Evolutionary conservation across 2,888 invertebrate genomes (phyloP).

Genomic region (Macrosoma leucophasiata): DNA sequence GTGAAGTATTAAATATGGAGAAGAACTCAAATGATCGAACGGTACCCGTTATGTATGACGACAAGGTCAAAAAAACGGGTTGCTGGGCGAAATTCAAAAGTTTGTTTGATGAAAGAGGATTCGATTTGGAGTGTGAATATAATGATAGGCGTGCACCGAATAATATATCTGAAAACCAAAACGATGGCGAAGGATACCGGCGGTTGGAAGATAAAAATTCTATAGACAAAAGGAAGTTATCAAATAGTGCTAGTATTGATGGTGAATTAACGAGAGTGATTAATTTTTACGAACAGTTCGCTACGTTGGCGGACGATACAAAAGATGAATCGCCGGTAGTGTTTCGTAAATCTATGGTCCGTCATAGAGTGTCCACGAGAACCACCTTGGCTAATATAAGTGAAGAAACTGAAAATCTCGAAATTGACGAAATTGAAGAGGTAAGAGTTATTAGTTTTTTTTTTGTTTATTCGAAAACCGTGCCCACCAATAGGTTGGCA

Average conservation of each 20-base stretch:
- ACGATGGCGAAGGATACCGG: conserved; percentile 42
- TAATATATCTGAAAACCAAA: conserved; percentile 35
- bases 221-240: conserved; percentile 25
- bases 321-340: conserved; percentile 43
- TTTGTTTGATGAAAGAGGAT: conserved; percentile 61
- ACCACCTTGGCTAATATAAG: conserved; percentile 63
- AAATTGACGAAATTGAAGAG: conserved; percentile 48
- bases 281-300: conserved; percentile 68
- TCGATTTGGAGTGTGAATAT: conserved; percentile 63
- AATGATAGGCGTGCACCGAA: conserved; percentile 30
- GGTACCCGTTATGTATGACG: conserved; percentile 19
- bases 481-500: too few relatives aligned
- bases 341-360: conserved; percentile 38
- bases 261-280: conserved; percentile 45
- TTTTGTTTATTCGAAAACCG: too few relatives aligned
- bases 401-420: conserved; percentile 54
- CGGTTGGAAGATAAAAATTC: conserved; percentile 38
- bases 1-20: conserved; percentile 20
- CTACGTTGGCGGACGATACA: conserved; percentile 47
- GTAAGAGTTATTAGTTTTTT: conserved; percentile 37
- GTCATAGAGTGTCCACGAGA: conserved; percentile 56
- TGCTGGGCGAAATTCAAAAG: conserved; percentile 63
- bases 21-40: conserved; percentile 15
- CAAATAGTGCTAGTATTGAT: conserved; percentile 32
- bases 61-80: conserved; percentile 31